Evolutionary conservation across 2,888 invertebrate genomes (phyloP).

Genomic region (Herminia tarsipennalis): DNA sequence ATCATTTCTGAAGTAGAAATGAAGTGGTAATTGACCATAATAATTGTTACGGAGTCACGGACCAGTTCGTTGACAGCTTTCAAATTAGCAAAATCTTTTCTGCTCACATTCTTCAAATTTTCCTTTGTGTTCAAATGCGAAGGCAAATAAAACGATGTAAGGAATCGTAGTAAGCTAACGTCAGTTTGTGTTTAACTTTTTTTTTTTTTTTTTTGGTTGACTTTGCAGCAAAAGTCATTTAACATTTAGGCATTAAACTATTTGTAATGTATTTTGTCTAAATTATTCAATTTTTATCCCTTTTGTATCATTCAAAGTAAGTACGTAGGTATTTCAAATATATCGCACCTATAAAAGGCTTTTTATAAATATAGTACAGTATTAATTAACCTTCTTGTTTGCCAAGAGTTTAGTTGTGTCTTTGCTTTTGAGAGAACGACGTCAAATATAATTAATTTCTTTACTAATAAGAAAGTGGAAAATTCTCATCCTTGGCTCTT

Average conservation of each 20-base stretch:
- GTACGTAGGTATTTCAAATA: no score
- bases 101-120: slow-evolving; percentile 19
- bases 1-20: slow-evolving; percentile 34
- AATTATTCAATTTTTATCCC: no score
- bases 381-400: no score
- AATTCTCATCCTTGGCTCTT: no score
- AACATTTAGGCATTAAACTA: neutral
- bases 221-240: neutral
- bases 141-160: slow-evolving; percentile 11
- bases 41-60: slow-evolving; percentile 26
- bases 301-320: no score
- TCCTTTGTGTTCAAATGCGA: slow-evolving; percentile 6
- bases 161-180: slow-evolving; percentile 5
- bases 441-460: no score
- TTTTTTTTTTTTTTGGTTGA: slow-evolving; percentile 7
- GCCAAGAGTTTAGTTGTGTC: no score
- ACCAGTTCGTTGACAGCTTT: slow-evolving; percentile 22
- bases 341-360: no score
- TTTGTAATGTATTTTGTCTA: no score
- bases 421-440: no score
- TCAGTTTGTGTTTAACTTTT: slow-evolving; percentile 2
- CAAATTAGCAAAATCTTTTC: slow-evolving; percentile 28
- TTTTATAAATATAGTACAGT: no score
- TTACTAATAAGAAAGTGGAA: no score
- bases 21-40: slow-evolving; percentile 43